Conservation (phyloP, 2,888 invertebrate genomes). For the Mamestra brassicae region DNA sequence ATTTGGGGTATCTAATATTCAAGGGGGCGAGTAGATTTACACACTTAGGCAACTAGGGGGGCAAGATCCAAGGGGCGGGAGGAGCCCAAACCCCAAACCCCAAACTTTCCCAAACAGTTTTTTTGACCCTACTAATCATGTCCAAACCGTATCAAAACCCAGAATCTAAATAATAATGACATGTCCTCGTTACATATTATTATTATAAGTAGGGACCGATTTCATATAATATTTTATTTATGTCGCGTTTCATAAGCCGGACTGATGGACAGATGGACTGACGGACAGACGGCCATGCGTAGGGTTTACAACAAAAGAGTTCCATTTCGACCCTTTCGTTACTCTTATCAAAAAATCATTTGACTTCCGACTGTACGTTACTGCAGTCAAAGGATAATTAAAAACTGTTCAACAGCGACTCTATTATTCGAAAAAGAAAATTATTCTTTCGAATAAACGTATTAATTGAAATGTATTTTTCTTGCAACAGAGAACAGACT, state of each 20-base stretch:
- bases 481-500: conserved; percentile 4
- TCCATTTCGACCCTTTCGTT: conserved; percentile 20
- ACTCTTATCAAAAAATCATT: conserved; percentile 42
- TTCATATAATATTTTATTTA: conserved; percentile 10
- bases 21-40: no score
- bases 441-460: background rate
- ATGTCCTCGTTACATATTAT: background rate
- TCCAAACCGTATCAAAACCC: conserved; percentile 3
- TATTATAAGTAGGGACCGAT: background rate
- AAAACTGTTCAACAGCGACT: conserved; percentile 1
- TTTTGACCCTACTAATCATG: conserved; percentile 5
- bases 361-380: conserved; percentile 16
- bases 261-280: conserved; percentile 27
- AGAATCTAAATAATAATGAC: conserved; percentile 29
- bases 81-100: no score
- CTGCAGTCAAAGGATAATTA: conserved; percentile 36
- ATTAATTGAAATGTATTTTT: conserved; percentile 14
- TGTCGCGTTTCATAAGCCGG: conserved; percentile 13
- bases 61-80: no score
- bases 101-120: background rate
- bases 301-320: conserved; percentile 36
- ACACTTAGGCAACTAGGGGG: no score
- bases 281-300: conserved; percentile 33
- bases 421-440: conserved; percentile 10
- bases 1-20: no score